Evolutionary conservation across 2,113 vertebrate species (phyloP), one percentile per base, ranked within the genome.

Genomic region (Pterocles gutturalis): DNA sequence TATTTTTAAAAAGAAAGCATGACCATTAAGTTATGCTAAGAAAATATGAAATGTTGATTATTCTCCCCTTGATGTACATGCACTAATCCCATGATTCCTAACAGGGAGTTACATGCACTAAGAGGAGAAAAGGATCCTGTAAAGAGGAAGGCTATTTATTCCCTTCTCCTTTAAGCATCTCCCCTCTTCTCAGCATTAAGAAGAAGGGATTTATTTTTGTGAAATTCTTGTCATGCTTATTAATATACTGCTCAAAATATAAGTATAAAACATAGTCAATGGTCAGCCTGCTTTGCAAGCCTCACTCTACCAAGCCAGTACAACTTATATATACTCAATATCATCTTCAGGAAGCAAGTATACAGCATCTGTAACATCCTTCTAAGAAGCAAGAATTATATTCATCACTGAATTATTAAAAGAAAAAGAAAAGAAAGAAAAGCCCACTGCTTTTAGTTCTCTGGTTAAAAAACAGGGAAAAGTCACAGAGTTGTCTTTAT

Each of bases 41-140:
- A 94, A 97, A 97, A 95, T 81, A 95, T 2, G 89, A 96, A 83
- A 79, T 24, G 93, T 46, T 95, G 91, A 46, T 93, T 92, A 72
- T 94, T 96, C 95, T 96, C 90, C 89, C 93, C 95, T 96, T 92
- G 88, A 94, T 78, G 93, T 89, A 96, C 96, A 97, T 97, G 96
- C 95, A 97, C 73, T 92, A 97, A 94, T 98, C 94, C 96, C 92
- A 57, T 65, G 86, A 90, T 73, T 87, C 90, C 82, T 75, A 94
- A 87, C 16, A 90, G 93, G 96, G 95, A 96, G 71, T 83, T 96
- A 94, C 91, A 96, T 97, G 96, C 95, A 95, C 85, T 96, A 94
- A 97, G 94, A 96, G 95, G 96, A 97, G 94, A 96, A 89, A 92
- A 93, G 82, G 72, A 85, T 46, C 45, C 82, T 6, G 10, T 91